Base-by-base conservation (phyloP, 2,888 invertebrate genomes). In the Stratiomys singularior region DNA sequence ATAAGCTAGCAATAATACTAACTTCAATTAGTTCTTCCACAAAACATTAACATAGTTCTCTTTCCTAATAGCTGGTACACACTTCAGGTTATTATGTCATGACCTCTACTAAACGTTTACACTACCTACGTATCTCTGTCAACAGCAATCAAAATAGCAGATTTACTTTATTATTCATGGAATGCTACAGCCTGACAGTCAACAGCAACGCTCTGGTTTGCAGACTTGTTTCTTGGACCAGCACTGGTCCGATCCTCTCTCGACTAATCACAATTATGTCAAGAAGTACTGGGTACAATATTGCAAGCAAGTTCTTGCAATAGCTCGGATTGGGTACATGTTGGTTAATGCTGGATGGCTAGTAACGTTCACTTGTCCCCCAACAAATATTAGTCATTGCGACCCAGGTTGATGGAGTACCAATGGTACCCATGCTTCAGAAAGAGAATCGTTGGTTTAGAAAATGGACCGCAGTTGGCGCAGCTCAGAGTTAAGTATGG, bases 181-280 rank as follows among this genome's bases (percentile, higher is more conserved):
- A 46, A 15, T 46, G 37, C 15, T 60, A 11, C 23, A 25, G 28
- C 27, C 18, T 44, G 46, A 5, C 37, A 37, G 37, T 37, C 37
- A 9, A 37, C 37, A 37, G 5, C 9, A 9, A 46, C 46, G 27
- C 30, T 7, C 37, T 23, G 23, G 21, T 67, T 15, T 46, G 44
- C 21, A 67, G 67, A 67, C 67, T 23, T 44, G 67, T 46, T n/a
- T n/a, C n/a, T n/a, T 67, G 44, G 67, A 46, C 67, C 46, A 46
- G 67, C 27, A 23, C 44, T 67, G 21, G 7, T 67, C 28, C 11
- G 37, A 67, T 37, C 15, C 28, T 44, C 67, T 21, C 25, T 21
- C 67, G 1, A 21, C 67, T 67, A 21, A 46, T 67, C 44, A 11
- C 44, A 67, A 67, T 67, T 44, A 46, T 67, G 67, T 67, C 67